Evolutionary conservation across 2,797 vertebrate species (phyloP).

Genomic region (Sebastes hubbsi): DNA sequence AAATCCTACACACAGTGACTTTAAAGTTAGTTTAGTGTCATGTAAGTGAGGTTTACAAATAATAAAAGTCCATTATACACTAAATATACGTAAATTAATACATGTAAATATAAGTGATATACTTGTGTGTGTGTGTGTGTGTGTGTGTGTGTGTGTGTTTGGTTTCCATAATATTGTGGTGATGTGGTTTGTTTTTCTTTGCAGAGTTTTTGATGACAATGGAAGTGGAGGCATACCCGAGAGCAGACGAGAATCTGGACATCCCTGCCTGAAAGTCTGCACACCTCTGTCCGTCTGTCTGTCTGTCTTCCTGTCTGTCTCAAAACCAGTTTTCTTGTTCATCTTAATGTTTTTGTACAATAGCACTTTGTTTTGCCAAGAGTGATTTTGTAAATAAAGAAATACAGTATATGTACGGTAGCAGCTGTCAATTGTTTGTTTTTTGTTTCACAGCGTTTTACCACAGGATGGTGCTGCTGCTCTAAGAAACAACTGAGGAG

Average conservation of each 20-base stretch:
- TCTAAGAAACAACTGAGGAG: background rate
- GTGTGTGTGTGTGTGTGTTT: background rate
- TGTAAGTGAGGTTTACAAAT: background rate
- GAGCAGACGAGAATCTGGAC: slow-evolving; percentile 81
- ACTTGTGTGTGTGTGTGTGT: background rate
- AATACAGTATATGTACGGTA: background rate
- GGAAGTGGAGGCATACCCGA: slow-evolving; percentile 86
- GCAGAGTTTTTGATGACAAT: slow-evolving; percentile 90
- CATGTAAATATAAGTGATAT: background rate
- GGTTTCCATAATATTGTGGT: background rate
- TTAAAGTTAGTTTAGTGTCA: background rate
- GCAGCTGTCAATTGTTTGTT: background rate
- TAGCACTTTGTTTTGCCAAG: slow-evolving; percentile 24
- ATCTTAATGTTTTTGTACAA: slow-evolving; percentile 25
- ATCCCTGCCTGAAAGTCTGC: slow-evolving; percentile 67
- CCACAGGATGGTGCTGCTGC: slow-evolving; percentile 13
- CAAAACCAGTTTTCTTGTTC: background rate
- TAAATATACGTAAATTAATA: background rate
- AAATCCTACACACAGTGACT: background rate
- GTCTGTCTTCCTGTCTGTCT: background rate
- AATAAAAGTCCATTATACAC: background rate
- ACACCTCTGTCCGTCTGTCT: background rate
- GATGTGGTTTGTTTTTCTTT: slow-evolving; percentile 7
- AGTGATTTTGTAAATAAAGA: slow-evolving; percentile 55
- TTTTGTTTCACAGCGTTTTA: background rate